Conservation (phyloP, 1,140 invertebrate genomes). For the Zaprionus lachaisei region DNA sequence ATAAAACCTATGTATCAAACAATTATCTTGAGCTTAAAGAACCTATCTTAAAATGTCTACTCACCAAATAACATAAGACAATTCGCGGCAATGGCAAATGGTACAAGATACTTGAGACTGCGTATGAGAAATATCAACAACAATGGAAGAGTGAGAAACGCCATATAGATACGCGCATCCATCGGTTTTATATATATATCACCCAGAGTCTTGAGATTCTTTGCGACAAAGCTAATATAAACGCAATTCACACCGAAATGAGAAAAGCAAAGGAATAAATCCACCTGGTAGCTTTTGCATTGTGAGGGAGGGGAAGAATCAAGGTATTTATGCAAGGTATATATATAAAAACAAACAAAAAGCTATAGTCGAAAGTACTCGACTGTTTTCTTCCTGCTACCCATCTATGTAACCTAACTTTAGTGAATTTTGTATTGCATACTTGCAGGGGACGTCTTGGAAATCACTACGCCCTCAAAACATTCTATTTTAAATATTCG, state of each 20-base stretch:
- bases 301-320: not conserved
- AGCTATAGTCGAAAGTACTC: too few species aligned
- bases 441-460: too few species aligned
- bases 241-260: conserved; percentile 63
- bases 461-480: too few species aligned
- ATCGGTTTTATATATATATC: conserved; percentile 48
- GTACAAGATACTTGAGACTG: conserved; percentile 41
- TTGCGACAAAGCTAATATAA: conserved; percentile 62
- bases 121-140: conserved; percentile 48
- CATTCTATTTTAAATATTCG: too few species aligned
- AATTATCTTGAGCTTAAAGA: not conserved
- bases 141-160: conserved; percentile 45
- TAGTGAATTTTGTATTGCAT: too few species aligned
- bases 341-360: not conserved
- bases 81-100: conserved; percentile 50
- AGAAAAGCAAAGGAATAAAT: conserved; percentile 47
- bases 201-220: conserved; percentile 45
- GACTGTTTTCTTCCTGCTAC: too few species aligned
- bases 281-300: conserved; percentile 41
- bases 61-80: conserved; percentile 33
- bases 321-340: too few species aligned
- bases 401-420: too few species aligned
- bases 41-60: not conserved
- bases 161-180: conserved; percentile 63
- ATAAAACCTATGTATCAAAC: conserved; percentile 26